Conservation (phyloP, 1,140 invertebrate species). For the Drosophila watanabei region DNA sequence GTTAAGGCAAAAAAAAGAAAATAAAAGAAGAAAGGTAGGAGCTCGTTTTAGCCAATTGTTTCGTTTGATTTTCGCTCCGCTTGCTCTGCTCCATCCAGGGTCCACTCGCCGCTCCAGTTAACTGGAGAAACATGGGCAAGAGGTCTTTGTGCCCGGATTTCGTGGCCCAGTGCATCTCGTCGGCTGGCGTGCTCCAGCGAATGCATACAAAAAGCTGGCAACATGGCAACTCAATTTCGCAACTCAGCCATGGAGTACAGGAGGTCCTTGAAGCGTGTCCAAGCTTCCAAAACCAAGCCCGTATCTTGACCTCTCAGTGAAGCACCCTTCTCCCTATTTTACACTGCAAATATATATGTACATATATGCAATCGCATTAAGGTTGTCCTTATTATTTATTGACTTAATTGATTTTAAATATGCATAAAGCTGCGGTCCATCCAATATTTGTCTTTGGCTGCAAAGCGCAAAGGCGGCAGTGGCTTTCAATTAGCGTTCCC, state of each 20-base stretch:
- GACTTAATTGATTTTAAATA: conserved; percentile 86
- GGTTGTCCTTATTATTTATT: conserved; percentile 79
- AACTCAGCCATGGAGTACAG: conserved; percentile 44
- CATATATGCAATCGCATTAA: conserved; percentile 76
- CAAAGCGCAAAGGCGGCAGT: conserved; percentile 67
- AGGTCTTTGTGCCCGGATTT: conserved; percentile 43
- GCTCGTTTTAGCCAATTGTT: conserved; percentile 49
- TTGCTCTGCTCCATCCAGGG: neutral
- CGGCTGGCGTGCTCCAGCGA: conserved; percentile 43
- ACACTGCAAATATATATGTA: neutral
- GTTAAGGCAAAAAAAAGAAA: neutral
- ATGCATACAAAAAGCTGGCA: conserved; percentile 4
- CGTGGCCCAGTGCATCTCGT: conserved; percentile 50
- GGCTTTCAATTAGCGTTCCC: conserved; percentile 72
- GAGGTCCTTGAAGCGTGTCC: conserved; percentile 38
- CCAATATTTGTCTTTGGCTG: conserved; percentile 84
- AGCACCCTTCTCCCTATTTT: neutral
- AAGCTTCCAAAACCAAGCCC: conserved; percentile 43
- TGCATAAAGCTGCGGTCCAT: conserved; percentile 81
- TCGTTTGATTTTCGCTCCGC: conserved; percentile 48
- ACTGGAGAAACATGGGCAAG: neutral
- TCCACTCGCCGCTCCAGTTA: conserved; percentile 36
- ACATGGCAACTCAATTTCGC: conserved; percentile 20
- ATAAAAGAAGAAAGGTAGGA: neutral
- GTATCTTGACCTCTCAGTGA: conserved; percentile 39